Evolutionary conservation across 2,113 vertebrate species (phyloP).

Genomic region (Delphinus delphis): DNA sequence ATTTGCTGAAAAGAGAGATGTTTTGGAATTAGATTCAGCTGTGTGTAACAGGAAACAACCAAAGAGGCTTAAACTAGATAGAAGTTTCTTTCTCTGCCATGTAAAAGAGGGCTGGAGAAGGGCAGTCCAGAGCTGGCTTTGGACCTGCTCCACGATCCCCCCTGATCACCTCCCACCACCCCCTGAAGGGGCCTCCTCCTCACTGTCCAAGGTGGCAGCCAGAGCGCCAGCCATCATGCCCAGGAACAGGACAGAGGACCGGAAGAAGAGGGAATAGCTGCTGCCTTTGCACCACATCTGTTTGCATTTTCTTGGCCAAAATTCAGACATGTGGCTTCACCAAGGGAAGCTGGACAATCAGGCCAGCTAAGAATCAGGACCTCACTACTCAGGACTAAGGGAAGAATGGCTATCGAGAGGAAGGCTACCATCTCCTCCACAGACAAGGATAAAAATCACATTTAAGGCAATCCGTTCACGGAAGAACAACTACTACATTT

Average conservation of each 20-base stretch:
- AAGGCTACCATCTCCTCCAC: neutral
- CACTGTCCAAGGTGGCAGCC: neutral
- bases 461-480: neutral
- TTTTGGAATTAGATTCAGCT: conserved; percentile 39
- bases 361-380: neutral
- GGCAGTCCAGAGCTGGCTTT: neutral
- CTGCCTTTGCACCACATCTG: neutral
- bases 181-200: neutral
- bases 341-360: neutral
- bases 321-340: neutral
- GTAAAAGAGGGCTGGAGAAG: neutral
- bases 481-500: neutral
- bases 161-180: no score
- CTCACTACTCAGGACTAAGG: neutral
- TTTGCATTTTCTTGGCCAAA: neutral
- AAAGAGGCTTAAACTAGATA: conserved; percentile 1
- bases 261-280: neutral
- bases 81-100: conserved; percentile 9
- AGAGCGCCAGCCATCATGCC: neutral
- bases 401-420: neutral
- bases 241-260: neutral
- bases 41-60: neutral
- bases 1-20: conserved; percentile 35
- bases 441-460: neutral
- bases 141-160: neutral